These are phyloP conservation scores for Anagrus nilaparvatae DNA, from an alignment of 1,140 invertebrate species.

Conservation along the genomic window DNA sequence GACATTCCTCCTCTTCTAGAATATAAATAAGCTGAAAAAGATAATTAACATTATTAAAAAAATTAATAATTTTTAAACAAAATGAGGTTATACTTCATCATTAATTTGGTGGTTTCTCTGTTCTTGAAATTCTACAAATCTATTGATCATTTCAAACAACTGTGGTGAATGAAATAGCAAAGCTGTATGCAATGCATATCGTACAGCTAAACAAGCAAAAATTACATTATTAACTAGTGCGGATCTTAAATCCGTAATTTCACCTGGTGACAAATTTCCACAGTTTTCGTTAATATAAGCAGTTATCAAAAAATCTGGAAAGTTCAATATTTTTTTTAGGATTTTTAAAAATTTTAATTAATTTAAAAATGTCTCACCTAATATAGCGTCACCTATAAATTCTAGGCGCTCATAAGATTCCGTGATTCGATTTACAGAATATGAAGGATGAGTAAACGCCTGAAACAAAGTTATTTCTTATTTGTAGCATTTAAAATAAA, in stretches of 20 bases:
- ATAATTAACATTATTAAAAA: too few relatives aligned
- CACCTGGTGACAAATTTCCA: constrained; percentile 60
- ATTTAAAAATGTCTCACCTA: constrained; percentile 43
- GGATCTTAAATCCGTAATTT: constrained; percentile 84
- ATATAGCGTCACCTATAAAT: constrained; percentile 90
- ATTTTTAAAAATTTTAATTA: constrained; percentile 2
- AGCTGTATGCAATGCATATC: constrained; percentile 68
- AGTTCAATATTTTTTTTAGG: constrained; percentile 9
- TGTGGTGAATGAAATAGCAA: constrained; percentile 53
- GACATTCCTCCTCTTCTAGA: constrained; percentile 56
- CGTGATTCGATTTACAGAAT: constrained; percentile 72
- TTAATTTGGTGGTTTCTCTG: constrained; percentile 55
- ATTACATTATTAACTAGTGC: constrained; percentile 93
- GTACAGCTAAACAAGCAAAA: constrained; percentile 79
- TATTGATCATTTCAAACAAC: constrained; percentile 59
- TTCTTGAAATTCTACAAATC: constrained; percentile 70
- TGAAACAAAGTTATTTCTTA: too few relatives aligned
- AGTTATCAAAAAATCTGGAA: constrained; percentile 80
- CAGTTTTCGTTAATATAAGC: constrained; percentile 72
- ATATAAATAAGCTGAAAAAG: too few relatives aligned
- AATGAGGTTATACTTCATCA: constrained; percentile 50
- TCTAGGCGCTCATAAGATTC: constrained; percentile 90
- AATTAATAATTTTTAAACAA: constrained; percentile 20
- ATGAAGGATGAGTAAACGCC: constrained; percentile 89
- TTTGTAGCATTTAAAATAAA: too few relatives aligned